Evolutionary conservation across 2,888 invertebrate species (phyloP).

Genomic region (Lasioglossum lativentre): DNA sequence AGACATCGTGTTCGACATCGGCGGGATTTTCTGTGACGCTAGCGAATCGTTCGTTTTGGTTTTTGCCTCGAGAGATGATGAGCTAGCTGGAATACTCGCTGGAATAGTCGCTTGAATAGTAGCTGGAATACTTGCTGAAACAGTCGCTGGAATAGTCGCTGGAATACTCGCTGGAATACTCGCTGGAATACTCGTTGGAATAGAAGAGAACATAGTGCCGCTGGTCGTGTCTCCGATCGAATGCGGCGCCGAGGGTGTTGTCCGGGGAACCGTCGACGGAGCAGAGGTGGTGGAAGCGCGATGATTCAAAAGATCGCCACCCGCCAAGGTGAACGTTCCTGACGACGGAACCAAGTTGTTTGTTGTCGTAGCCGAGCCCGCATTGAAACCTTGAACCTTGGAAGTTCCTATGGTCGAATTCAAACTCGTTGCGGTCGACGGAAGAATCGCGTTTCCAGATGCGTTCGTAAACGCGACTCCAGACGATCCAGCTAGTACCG

Average conservation of each 20-base stretch:
- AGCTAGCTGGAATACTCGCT: background rate
- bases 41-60: background rate
- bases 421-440: background rate
- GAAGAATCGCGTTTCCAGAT: background rate
- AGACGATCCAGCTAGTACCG: background rate
- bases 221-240: background rate
- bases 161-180: background rate
- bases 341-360: background rate
- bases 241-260: background rate
- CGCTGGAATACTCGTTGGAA: background rate
- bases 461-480: background rate
- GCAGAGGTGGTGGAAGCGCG: background rate
- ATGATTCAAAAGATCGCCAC: constrained; percentile 7
- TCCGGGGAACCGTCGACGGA: background rate
- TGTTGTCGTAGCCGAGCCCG: background rate
- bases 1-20: background rate
- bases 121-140: background rate
- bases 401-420: background rate
- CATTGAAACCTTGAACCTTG: background rate
- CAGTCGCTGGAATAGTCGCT: background rate
- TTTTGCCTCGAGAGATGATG: background rate
- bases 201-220: background rate
- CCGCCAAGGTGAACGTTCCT: constrained; percentile 17
- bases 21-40: background rate
- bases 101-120: no score